Evolutionary conservation across 2,113 vertebrate genomes (phyloP).

Genomic region (Rhagologus leucostigma): DNA sequence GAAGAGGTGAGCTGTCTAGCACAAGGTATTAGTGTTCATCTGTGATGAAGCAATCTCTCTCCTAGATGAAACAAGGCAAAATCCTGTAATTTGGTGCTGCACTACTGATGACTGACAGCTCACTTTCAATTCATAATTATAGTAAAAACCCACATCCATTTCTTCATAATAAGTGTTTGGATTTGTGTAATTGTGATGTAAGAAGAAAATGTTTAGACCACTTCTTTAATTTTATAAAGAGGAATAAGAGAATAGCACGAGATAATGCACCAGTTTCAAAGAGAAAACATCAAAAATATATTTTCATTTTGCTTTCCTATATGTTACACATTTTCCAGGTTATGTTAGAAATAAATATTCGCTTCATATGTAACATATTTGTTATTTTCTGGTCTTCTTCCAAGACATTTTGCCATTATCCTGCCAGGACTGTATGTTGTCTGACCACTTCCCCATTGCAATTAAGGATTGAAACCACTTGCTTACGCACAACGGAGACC

Average conservation of each 20-base stretch:
- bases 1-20: constrained; percentile 22
- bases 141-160: constrained; percentile 46
- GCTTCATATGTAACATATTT: constrained; percentile 52
- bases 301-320: neutral
- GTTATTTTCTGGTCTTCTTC: constrained; percentile 69
- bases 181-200: constrained; percentile 31
- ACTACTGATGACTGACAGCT: neutral
- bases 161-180: constrained; percentile 31
- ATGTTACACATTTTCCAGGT: neutral
- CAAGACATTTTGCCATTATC: constrained; percentile 71
- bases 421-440: constrained; percentile 72
- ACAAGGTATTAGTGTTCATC: neutral
- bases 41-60: neutral
- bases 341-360: constrained; percentile 43
- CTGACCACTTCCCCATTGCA: constrained; percentile 81
- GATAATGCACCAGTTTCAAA: neutral
- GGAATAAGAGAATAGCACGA: neutral
- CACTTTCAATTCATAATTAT: constrained; percentile 16
- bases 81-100: neutral
- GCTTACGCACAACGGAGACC: constrained; percentile 82
- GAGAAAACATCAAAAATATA: neutral
- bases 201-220: constrained; percentile 25
- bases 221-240: constrained; percentile 46
- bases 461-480: constrained; percentile 79
- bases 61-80: neutral